Percentiles rank a stretch among this genome's conserved stretches.
Conservation (phyloP, 2,888 invertebrate species). For the Sesia apiformis region DNA sequence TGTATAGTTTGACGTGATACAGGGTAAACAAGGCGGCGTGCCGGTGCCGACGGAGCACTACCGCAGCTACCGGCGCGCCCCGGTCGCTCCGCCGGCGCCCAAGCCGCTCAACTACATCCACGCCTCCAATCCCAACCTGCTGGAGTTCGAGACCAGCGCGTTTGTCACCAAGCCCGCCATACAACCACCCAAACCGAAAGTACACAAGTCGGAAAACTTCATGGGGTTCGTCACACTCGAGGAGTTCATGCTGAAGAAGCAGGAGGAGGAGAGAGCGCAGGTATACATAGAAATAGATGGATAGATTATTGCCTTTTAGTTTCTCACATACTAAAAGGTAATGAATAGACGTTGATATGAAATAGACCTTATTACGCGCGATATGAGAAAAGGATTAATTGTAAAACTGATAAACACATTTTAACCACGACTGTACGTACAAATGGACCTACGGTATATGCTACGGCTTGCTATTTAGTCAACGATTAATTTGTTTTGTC, state of each 20-base stretch:
- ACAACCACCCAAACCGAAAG: slow-evolving; percentile 35
- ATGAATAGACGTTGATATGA: too few species aligned
- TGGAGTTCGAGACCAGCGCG: slow-evolving; percentile 75
- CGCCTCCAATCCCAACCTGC: slow-evolving; percentile 81
- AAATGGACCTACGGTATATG: too few species aligned
- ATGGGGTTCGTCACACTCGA: slow-evolving; percentile 83
- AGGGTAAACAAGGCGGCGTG: slow-evolving; percentile 27
- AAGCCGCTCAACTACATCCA: slow-evolving; percentile 65
- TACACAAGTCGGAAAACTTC: slow-evolving; percentile 60
- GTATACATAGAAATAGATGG: slow-evolving; percentile 18
- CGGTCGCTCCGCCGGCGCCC: slow-evolving; percentile 11
- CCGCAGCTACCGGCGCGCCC: slow-evolving; percentile 81
- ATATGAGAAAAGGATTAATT: too few species aligned
- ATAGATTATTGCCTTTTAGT: too few species aligned
- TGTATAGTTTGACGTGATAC: too few species aligned
- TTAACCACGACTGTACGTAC: too few species aligned
- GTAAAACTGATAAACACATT: too few species aligned
- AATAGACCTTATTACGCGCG: too few species aligned
- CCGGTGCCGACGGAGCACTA: slow-evolving; percentile 86
- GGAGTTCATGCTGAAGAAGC: slow-evolving; percentile 85
- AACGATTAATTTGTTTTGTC: too few species aligned
- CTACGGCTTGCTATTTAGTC: too few species aligned
- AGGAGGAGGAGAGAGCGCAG: slow-evolving; percentile 77
- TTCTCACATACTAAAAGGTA: too few species aligned
- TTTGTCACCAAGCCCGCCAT: slow-evolving; percentile 37